Conservation (phyloP, 2,888 invertebrate species). For the Teinopalpus imperialis region DNA sequence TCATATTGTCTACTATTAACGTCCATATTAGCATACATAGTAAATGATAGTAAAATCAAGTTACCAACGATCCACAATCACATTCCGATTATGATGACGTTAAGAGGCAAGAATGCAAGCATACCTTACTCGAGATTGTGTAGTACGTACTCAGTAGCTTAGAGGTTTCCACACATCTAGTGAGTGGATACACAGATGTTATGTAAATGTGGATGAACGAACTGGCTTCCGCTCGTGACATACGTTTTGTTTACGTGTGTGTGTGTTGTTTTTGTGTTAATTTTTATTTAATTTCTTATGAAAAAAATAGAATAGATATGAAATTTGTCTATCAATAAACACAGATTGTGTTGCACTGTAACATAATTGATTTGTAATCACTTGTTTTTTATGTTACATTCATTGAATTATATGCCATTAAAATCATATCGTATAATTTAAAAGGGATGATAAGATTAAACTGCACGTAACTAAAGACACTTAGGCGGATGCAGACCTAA, state of each 20-base stretch:
- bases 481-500: too few species aligned
- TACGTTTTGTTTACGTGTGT: slow-evolving; percentile 11
- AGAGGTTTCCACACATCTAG: slow-evolving; percentile 28
- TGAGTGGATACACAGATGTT: slow-evolving; percentile 27
- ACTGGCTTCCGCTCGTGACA: slow-evolving; percentile 28
- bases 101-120: slow-evolving; percentile 23
- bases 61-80: slow-evolving; percentile 17
- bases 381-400: too few species aligned
- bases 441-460: too few species aligned
- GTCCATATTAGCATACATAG: slow-evolving; percentile 3
- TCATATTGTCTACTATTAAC: not conserved
- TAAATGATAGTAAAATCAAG: slow-evolving; percentile 22
- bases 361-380: too few species aligned
- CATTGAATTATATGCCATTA: too few species aligned
- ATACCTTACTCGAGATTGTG: slow-evolving; percentile 27
- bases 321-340: too few species aligned
- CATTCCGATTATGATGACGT: slow-evolving; percentile 25
- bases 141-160: slow-evolving; percentile 8
- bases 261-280: slow-evolving; percentile 3
- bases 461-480: too few species aligned
- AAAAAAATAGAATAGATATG: too few species aligned
- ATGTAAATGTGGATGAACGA: slow-evolving; percentile 33
- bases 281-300: not conserved
- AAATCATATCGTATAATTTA: too few species aligned
- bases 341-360: too few species aligned